Percentiles rank a stretch among this genome's conserved stretches.
These are phyloP conservation scores for Neolamprologus fasciatus DNA, from an alignment of 2,113 vertebrate genomes.

Conservation along the genomic window DNA sequence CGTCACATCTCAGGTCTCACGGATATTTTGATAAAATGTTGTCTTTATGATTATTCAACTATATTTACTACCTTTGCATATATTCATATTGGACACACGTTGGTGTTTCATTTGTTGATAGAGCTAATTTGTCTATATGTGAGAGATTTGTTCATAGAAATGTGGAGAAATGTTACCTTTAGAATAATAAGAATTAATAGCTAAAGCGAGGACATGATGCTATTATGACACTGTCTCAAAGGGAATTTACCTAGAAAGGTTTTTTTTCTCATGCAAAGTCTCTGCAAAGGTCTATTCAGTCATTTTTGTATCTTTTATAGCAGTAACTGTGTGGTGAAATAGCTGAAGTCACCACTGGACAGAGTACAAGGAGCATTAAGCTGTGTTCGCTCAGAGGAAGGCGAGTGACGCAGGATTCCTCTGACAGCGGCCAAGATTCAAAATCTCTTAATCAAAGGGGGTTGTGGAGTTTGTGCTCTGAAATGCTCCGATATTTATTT, in stretches of 20 bases:
- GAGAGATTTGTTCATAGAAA: not conserved
- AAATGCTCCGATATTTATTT: not conserved
- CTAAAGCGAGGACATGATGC: not conserved
- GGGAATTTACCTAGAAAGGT: not conserved
- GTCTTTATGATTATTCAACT: not conserved
- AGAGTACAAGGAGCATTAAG: not conserved
- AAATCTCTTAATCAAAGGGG: not conserved
- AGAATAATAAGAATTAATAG: not conserved
- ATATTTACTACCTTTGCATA: not conserved
- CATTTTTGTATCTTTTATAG: conserved; percentile 21
- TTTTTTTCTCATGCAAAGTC: not conserved
- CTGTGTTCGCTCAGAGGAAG: conserved; percentile 16
- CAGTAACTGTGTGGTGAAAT: conserved; percentile 16
- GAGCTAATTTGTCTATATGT: not conserved
- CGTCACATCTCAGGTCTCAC: not conserved
- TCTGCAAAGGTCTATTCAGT: not conserved
- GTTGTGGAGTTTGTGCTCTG: not conserved
- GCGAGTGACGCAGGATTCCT: conserved; percentile 5
- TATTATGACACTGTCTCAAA: not conserved
- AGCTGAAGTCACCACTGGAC: conserved; percentile 49
- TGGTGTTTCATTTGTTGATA: not conserved
- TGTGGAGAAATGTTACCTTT: not conserved
- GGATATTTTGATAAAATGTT: not conserved
- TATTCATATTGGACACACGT: not conserved
- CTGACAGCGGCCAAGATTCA: not conserved